A percentile compares a stretch with the other conserved stretches of the same genome.
Conservation (phyloP, 1,140 invertebrate genomes). For the Fragariocoptes setiger region DNA sequence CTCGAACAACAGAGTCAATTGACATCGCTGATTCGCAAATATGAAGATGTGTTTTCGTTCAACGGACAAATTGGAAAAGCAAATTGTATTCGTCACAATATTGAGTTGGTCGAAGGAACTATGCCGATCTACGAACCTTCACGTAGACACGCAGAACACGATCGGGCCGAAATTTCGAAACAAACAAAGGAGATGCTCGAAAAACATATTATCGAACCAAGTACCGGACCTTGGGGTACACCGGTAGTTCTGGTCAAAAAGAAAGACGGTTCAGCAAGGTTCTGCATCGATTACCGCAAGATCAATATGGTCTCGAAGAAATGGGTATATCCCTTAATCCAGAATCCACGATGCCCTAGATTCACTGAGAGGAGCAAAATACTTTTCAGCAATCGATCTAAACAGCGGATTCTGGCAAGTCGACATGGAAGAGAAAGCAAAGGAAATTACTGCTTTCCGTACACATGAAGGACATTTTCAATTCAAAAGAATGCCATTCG, state of each 20-base stretch:
- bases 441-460: conserved; percentile 11
- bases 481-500: conserved; percentile 16
- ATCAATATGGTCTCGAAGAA: conserved; percentile 17
- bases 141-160: background rate
- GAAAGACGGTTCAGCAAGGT: conserved; percentile 16
- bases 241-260: conserved; percentile 20
- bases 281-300: conserved; percentile 19
- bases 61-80: background rate
- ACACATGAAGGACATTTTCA: conserved; percentile 9
- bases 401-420: conserved; percentile 16
- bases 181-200: conserved; percentile 13
- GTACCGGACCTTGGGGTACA: conserved; percentile 16
- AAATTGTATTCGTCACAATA: background rate
- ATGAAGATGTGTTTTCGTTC: background rate
- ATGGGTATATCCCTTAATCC: conserved; percentile 22
- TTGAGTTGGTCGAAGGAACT: too few relatives aligned
- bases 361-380: conserved; percentile 9
- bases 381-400: conserved; percentile 12
- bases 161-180: background rate
- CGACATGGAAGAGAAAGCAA: conserved; percentile 11
- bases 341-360: conserved; percentile 16
- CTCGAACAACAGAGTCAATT: background rate
- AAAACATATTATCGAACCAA: conserved; percentile 15
- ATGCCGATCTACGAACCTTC: background rate
- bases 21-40: background rate